Conservation (phyloP, 2,888 invertebrate species). For the Idaea aversata region DNA sequence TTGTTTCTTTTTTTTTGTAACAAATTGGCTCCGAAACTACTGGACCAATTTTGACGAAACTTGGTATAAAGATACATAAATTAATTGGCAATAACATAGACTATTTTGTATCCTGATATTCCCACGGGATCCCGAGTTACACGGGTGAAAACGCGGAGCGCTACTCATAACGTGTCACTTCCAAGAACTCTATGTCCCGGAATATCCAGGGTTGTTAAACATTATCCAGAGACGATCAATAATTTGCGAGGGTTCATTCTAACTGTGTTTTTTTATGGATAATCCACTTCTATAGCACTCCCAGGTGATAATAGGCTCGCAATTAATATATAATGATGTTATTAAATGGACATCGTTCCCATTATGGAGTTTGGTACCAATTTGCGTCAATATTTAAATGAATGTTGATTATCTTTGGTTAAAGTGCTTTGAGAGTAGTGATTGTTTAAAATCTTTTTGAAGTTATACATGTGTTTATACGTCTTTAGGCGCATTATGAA, state of each 20-base stretch:
- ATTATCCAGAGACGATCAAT: background rate
- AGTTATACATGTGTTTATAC: no score
- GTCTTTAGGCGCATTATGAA: no score
- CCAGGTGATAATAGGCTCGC: background rate
- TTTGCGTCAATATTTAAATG: background rate
- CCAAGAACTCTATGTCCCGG: background rate
- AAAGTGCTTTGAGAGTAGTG: background rate
- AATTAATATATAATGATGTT: conserved; percentile 2
- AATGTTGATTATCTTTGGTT: background rate
- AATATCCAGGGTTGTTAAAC: background rate
- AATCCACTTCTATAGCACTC: background rate
- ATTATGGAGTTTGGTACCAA: background rate
- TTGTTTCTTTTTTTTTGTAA: no score
- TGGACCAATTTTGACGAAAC: no score
- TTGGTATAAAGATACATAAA: no score
- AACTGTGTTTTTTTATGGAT: background rate
- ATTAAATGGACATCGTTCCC: background rate
- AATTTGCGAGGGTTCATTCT: background rate
- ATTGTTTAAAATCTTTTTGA: background rate
- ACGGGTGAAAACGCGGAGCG: no score
- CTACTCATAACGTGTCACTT: conserved; percentile 21
- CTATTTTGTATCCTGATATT: no score
- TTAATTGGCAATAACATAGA: no score
- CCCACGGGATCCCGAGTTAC: no score
- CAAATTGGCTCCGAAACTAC: no score